Conservation (phyloP, 2,888 invertebrate genomes). For the Hetaerina titia region DNA sequence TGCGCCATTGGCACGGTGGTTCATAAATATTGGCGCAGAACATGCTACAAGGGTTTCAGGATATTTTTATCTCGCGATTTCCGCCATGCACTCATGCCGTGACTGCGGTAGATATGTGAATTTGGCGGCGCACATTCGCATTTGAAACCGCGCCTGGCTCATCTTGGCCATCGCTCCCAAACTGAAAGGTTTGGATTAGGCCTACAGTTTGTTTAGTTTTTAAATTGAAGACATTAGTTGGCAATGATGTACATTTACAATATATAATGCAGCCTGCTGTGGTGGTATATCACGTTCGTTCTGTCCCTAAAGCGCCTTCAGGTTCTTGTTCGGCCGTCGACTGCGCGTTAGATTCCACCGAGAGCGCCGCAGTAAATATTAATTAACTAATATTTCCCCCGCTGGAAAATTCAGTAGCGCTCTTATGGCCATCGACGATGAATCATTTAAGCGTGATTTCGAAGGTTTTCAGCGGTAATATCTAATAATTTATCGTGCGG, state of each 20-base stretch:
- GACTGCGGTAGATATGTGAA: neutral
- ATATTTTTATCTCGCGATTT: neutral
- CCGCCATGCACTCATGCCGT: neutral
- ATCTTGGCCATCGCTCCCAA: neutral
- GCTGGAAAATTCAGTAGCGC: neutral
- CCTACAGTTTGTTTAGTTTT: neutral
- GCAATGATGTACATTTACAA: neutral
- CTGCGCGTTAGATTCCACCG: neutral
- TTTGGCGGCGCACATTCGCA: neutral
- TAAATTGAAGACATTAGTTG: neutral
- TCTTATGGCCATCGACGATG: neutral
- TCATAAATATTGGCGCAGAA: neutral
- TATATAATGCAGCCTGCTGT: neutral
- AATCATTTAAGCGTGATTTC: conserved; percentile 33
- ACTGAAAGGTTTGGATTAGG: neutral
- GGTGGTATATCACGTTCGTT: conserved; percentile 3
- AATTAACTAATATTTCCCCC: neutral
- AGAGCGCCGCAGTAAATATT: neutral
- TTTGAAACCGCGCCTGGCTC: neutral
- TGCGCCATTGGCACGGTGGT: neutral
- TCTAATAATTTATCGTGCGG: conserved; percentile 19
- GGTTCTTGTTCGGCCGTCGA: neutral
- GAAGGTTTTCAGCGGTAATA: neutral
- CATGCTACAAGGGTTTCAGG: neutral
- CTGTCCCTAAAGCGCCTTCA: neutral